Base-by-base conservation (phyloP, 2,888 invertebrate species). In the Drosophila niveifrons region DNA sequence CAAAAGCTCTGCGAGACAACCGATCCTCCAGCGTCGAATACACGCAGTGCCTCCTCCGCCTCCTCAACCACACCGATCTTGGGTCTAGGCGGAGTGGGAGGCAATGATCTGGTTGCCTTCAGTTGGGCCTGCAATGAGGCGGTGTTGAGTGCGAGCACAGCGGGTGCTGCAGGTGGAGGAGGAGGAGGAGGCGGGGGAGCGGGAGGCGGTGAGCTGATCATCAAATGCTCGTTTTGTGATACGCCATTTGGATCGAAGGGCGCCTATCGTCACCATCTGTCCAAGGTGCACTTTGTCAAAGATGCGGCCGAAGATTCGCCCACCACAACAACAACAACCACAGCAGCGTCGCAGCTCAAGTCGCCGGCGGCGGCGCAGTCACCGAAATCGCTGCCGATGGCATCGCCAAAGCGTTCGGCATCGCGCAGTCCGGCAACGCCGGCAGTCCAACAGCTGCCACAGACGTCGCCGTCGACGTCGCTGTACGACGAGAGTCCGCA, bases 1-100 rank as follows among this genome's bases (percentile, higher is more conserved):
- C 98, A 99, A 91, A 98, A 98, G 92, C 95, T 99, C 28, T 98
- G 98, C 93, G 98, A 98, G 92, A 98, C 98, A 93, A 97, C 98
- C 78, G 98, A 98, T 73, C 89, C 92, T 23, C 90, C 93, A 6
- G 91, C 92, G 13, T 86, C 92, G 1, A 92, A 90, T 62, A 89
- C 92, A 41, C 92, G 92, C 39, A 86, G 81, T 36, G 55, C 66
- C 2, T 73, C 67, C 2, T 72, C 75, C 7, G 44, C 67, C 28
- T 62, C 66, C 17, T 55, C 70, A 2, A 13, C 11, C 15, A 36
- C 53, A 1, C 47, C 47, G 41, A n/a, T 44, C 41, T 0, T 52
- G 53, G 8, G 52, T 18, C 2, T 48, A 63, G 7, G 50, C 51
- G 9, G 11, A 13, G 13, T 52, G 50, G 1, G 53, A 43, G 70